These are phyloP conservation scores for Donacobius atricapilla DNA, from an alignment of 2,113 vertebrate species.

Conservation along the genomic window DNA sequence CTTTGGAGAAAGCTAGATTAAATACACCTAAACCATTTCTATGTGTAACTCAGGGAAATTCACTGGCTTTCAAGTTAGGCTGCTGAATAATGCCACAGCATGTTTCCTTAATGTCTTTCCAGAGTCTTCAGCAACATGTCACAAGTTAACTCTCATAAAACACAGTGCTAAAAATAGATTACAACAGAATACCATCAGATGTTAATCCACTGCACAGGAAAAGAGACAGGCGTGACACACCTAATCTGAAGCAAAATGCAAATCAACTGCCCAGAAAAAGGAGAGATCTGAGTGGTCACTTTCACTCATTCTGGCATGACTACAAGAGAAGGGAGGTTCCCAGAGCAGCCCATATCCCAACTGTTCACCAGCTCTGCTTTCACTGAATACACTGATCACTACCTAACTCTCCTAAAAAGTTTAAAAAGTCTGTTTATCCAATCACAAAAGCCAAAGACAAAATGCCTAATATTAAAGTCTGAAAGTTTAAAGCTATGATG, in stretches of 20 bases:
- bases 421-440: not conserved
- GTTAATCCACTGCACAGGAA: not conserved
- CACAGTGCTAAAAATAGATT: not conserved
- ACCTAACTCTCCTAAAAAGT: not conserved
- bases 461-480: not conserved
- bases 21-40: not conserved
- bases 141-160: rapidly evolving
- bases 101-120: not conserved
- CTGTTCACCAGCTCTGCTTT: not conserved
- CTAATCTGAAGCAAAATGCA: not conserved
- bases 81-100: not conserved
- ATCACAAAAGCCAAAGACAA: not conserved
- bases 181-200: not conserved
- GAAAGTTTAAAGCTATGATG: not conserved
- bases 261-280: not conserved
- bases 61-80: not conserved
- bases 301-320: not conserved
- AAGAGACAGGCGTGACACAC: not conserved
- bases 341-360: not conserved
- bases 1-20: not conserved
- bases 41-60: not conserved
- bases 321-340: not conserved
- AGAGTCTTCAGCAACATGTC: not conserved
- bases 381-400: not conserved
- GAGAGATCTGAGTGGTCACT: not conserved